Percentiles rank a stretch among this genome's conserved stretches.
phyloP scores from a whole-genome alignment of 2,113 vertebrate species.

The Phylloscopus trochilus region DNA sequence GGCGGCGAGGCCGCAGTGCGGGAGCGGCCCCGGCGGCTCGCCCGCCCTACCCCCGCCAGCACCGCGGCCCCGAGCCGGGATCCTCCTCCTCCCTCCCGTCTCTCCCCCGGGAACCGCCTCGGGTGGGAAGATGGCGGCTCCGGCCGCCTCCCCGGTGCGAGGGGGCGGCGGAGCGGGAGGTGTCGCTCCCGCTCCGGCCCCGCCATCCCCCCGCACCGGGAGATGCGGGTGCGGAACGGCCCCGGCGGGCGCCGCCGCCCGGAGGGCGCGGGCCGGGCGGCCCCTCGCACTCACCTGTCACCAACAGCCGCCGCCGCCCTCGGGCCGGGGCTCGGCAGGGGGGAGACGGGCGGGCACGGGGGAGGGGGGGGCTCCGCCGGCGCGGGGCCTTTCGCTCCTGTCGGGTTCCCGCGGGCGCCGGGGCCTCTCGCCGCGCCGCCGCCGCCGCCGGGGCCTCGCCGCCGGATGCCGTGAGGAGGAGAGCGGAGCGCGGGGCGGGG shows the following conservation, averaged over 20 bases:
- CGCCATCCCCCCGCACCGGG: neutral
- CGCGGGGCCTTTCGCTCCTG: too few species aligned
- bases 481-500: too few species aligned
- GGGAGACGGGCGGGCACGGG: too few species aligned
- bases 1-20: neutral
- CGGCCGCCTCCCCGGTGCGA: conserved; percentile 33
- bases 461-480: too few species aligned
- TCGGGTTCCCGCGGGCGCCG: too few species aligned
- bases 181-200: neutral
- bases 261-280: neutral
- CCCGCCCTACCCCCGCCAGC: neutral
- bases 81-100: neutral
- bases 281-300: neutral
- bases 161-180: neutral
- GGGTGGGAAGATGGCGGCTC: conserved; percentile 68
- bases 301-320: neutral
- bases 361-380: too few species aligned
- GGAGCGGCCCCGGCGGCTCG: conserved; percentile 10
- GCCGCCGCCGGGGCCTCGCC: too few species aligned
- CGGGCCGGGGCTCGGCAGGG: too few species aligned
- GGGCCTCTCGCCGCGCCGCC: too few species aligned
- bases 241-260: neutral
- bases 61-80: neutral
- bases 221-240: neutral
- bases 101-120: conserved; percentile 43